Evolutionary conservation across 64 coral and sea anemone species (phyloP), one percentile per base, ranked within the genome.

Genomic region (Exaiptasia diaphana): DNA sequence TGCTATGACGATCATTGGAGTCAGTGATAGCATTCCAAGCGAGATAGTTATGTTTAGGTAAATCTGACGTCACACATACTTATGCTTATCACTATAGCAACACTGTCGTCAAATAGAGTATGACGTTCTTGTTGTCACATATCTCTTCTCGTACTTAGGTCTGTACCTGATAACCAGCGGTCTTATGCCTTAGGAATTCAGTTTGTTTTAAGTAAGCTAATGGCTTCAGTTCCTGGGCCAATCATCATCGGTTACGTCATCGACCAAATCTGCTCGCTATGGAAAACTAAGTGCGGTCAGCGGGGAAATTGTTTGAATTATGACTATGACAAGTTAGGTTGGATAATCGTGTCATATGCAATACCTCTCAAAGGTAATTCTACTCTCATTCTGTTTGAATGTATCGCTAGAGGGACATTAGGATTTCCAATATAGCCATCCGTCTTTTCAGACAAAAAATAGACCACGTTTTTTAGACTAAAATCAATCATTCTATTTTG

Each of bases 131-230:
- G 18, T 73, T 73, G 12, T 22, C 7, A n/a, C 21, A 62, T 62
- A 10, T 22, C 57, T 30, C 28, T n/a, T 41, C 8, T 42, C 33
- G 5, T 22, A n/a, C 1, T 38, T 43, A 97, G 93, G 27, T 97
- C 82, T 41, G 93, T 97, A 1, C 88, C 93, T 12, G 86, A 88
- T 27, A 97, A 91, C 49, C 83, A 97, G 11, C 84, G 93, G 14
- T 83, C 93, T 5, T 97, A 83, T 50, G 93, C 77, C 10, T 65
- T 88, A 22, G 93, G 93, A 21, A 63, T 97, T n/a, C 93, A 97
- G 41, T 97, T 91, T 35, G 79, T 97, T 26, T 70, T 97, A 21
- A 57, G 86, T 29, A 71, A 82, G 50, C 53, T 68, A 2, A 75
- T 97, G 13, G 93, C 88, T 12, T 81, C 90, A 13, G 68, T 97